phyloP scores from a whole-genome alignment of 2,888 invertebrate species.

The Napeogenes inachia region DNA sequence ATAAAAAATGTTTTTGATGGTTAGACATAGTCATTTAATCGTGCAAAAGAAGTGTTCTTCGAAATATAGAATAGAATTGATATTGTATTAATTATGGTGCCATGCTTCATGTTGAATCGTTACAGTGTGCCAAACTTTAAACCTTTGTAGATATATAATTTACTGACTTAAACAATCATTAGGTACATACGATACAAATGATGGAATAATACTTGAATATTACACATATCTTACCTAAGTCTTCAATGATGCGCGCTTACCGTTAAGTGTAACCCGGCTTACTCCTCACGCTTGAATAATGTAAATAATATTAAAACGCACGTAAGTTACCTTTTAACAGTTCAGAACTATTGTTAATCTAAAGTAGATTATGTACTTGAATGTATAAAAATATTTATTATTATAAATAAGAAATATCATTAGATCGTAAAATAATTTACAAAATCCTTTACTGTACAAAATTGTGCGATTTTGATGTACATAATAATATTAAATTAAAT shows the following conservation, averaged over 20 bases:
- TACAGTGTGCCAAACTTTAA: slow-evolving; percentile 54
- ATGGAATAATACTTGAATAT: neutral
- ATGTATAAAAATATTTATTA: slow-evolving; percentile 67
- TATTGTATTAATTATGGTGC: slow-evolving; percentile 47
- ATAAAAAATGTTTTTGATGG: slow-evolving; percentile 42
- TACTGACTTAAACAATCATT: neutral
- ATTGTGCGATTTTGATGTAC: slow-evolving; percentile 67
- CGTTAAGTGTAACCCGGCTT: slow-evolving; percentile 48
- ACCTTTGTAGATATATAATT: slow-evolving; percentile 12
- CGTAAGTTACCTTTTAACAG: slow-evolving; percentile 49
- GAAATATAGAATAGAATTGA: slow-evolving; percentile 28
- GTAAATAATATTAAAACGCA: slow-evolving; percentile 66
- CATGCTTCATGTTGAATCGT: slow-evolving; percentile 47
- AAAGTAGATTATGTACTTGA: slow-evolving; percentile 44
- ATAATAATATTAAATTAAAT: slow-evolving; percentile 66
- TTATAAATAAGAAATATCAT: slow-evolving; percentile 64
- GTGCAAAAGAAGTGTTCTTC: slow-evolving; percentile 3
- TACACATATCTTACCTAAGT: neutral
- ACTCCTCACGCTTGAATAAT: slow-evolving; percentile 66
- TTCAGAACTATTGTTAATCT: slow-evolving; percentile 53
- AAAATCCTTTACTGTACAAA: slow-evolving; percentile 60
- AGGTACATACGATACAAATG: neutral
- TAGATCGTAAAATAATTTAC: slow-evolving; percentile 47
- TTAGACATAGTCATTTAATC: slow-evolving; percentile 39
- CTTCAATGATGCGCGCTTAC: slow-evolving; percentile 12